These are phyloP conservation scores for Erebia ligea DNA, from an alignment of 2,888 invertebrate genomes.

Conservation along the genomic window DNA sequence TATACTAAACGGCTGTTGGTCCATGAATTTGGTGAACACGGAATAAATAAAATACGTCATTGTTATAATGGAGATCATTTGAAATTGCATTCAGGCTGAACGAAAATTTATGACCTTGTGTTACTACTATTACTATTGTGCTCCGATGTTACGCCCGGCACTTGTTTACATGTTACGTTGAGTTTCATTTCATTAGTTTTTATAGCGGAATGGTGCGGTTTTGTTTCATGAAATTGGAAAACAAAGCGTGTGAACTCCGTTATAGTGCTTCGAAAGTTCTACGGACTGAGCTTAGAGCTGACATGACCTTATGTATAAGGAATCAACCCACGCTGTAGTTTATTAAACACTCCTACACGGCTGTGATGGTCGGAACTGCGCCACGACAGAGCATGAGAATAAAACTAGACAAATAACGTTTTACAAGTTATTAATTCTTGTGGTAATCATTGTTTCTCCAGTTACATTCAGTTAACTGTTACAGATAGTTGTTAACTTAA, in stretches of 20 bases:
- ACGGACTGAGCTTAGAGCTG: slow-evolving; percentile 52
- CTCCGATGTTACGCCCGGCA: slow-evolving; percentile 67
- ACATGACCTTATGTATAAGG: slow-evolving; percentile 71
- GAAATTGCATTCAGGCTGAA: slow-evolving; percentile 54
- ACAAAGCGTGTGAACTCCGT: slow-evolving; percentile 52
- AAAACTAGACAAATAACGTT: slow-evolving; percentile 55
- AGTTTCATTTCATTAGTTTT: slow-evolving; percentile 46
- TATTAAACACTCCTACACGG: slow-evolving; percentile 78
- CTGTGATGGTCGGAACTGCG: slow-evolving; percentile 54
- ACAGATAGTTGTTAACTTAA: slow-evolving; percentile 36
- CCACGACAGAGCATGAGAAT: slow-evolving; percentile 55
- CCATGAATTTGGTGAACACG: slow-evolving; percentile 37
- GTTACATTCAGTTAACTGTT: slow-evolving; percentile 20
- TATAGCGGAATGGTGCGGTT: slow-evolving; percentile 51
- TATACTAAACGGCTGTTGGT: slow-evolving; percentile 57
- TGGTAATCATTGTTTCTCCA: slow-evolving; percentile 16
- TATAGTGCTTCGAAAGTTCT: slow-evolving; percentile 53
- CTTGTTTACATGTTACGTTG: slow-evolving; percentile 68
- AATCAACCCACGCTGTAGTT: slow-evolving; percentile 68
- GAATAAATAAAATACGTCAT: slow-evolving; percentile 66
- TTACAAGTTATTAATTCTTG: slow-evolving; percentile 37
- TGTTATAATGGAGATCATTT: slow-evolving; percentile 57
- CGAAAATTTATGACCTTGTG: slow-evolving; percentile 61
- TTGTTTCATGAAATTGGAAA: slow-evolving; percentile 51
- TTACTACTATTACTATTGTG: slow-evolving; percentile 53